Base-by-base conservation (phyloP, 1,140 invertebrate species). In the Drosophila lowei region DNA sequence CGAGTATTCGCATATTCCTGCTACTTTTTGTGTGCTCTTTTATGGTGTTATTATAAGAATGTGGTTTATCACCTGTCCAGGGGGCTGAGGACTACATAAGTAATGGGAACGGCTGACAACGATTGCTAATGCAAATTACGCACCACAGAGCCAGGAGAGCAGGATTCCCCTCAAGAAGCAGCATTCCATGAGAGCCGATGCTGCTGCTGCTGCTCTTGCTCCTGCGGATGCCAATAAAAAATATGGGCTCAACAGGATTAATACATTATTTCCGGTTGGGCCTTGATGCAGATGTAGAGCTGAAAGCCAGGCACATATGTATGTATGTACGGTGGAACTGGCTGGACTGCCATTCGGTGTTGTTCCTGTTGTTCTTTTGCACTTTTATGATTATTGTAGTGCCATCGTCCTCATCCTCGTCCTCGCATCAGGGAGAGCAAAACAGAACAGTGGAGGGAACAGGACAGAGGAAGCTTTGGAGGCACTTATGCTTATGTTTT, bases 191-290 rank as follows among this genome's bases (percentile, higher is more conserved):
- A 43, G 16, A 21, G 41, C 15, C 52, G 49, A 63, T 18, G 30
- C 49, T 28, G 46, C 6, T 5, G n/a, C 43, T 58, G 15, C 8
- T 18, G 5, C 9, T 34, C n/a, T n/a, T 43, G 25, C 38, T 59
- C 56, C 34, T 25, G 53, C 18, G 55, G 60, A 61, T 58, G 75
- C 77, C 79, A 89, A 89, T 89, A 85, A 89, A 89, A 89, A 89
- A 89, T 89, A 89, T 89, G 86, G 86, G 85, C 86, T 89, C 85
- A 81, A 89, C 86, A 84, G 86, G 86, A 89, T 89, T 89, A 89
- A 89, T 89, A 89, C 86, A 89, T 89, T 89, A 89, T 77, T 85
- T 89, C 78, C 84, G 77, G 60, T 72, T 75, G 58, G 64, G 30
- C 21, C 58, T 15, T 13, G 11, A 21, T 38, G 66, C 66, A 68